Evolutionary conservation across 2,888 invertebrate genomes (phyloP).

Genomic region (Andrena hattorfiana): DNA sequence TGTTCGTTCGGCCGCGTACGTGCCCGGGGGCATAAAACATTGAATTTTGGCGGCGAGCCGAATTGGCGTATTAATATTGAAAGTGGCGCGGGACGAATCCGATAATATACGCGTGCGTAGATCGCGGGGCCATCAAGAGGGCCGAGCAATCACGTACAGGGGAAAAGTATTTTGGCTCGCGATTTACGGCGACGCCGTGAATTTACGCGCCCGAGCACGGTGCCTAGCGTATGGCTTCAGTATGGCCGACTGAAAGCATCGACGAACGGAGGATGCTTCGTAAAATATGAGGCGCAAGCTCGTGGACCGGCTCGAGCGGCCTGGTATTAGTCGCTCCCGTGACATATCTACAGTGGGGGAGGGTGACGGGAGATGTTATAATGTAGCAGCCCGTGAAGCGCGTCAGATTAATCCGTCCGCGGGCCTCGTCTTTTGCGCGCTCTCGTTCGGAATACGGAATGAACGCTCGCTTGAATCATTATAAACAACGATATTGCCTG

Average conservation of each 20-base stretch:
- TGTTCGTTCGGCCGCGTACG: slow-evolving; percentile 2
- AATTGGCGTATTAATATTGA: slow-evolving; percentile 44
- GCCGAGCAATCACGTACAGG: slow-evolving; percentile 24
- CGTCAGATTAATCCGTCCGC: slow-evolving; percentile 43
- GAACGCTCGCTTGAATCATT: slow-evolving; percentile 54
- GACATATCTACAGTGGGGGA: neutral
- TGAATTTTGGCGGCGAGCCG: slow-evolving; percentile 29
- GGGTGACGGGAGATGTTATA: slow-evolving; percentile 14
- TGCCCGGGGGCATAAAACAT: slow-evolving; percentile 26
- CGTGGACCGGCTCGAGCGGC: neutral
- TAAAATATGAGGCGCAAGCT: slow-evolving; percentile 46
- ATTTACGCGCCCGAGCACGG: slow-evolving; percentile 37
- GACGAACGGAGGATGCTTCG: slow-evolving; percentile 40
- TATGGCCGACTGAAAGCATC: slow-evolving; percentile 43
- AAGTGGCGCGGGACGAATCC: slow-evolving; percentile 18
- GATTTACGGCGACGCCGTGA: slow-evolving; percentile 31
- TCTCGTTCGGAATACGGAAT: slow-evolving; percentile 50
- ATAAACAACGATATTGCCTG: slow-evolving; percentile 44
- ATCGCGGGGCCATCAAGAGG: neutral
- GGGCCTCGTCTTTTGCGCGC: slow-evolving; percentile 36
- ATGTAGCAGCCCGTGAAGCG: slow-evolving; percentile 29
- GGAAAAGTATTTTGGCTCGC: slow-evolving; percentile 25
- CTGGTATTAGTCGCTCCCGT: slow-evolving; percentile 45
- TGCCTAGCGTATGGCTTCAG: slow-evolving; percentile 27
- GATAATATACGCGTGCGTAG: slow-evolving; percentile 20